Evolutionary conservation across 1,140 invertebrate species (phyloP).

Genomic region (Drosophila repleta): DNA sequence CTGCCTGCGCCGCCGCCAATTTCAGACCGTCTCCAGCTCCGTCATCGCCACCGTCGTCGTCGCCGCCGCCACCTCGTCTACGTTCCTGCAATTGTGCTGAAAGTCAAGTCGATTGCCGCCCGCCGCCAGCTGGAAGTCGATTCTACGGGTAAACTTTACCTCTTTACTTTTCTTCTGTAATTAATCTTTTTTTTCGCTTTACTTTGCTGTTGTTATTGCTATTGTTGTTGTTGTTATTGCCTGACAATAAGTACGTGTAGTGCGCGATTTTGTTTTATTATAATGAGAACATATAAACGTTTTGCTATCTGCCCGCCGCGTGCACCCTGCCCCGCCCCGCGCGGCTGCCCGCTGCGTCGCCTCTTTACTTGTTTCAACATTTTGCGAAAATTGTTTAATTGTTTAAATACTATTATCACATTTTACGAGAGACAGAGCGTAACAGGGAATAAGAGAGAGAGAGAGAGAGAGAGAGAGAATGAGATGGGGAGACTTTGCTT

Average conservation of each 20-base stretch:
- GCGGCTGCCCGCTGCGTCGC: not conserved
- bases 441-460: not conserved
- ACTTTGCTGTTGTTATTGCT: constrained; percentile 25
- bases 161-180: constrained; percentile 69
- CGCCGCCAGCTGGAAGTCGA: constrained; percentile 61
- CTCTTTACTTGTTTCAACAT: constrained; percentile 63
- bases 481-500: not conserved
- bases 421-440: constrained; percentile 34
- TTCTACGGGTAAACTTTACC: constrained; percentile 72
- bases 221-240: constrained; percentile 35
- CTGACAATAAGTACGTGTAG: constrained; percentile 52
- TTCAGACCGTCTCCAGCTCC: constrained; percentile 36
- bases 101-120: constrained; percentile 33
- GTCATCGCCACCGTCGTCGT: constrained; percentile 1
- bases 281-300: constrained; percentile 78
- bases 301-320: constrained; percentile 64
- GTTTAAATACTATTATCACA: constrained; percentile 78
- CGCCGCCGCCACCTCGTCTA: constrained; percentile 25
- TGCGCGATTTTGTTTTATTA: constrained; percentile 75
- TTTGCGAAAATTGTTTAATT: constrained; percentile 80
- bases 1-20: constrained; percentile 62
- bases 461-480: not conserved
- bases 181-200: constrained; percentile 59
- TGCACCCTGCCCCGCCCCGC: constrained; percentile 6
- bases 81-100: constrained; percentile 43